Evolutionary conservation across 1,140 invertebrate species (phyloP).

Genomic region (Ectropis grisescens): DNA sequence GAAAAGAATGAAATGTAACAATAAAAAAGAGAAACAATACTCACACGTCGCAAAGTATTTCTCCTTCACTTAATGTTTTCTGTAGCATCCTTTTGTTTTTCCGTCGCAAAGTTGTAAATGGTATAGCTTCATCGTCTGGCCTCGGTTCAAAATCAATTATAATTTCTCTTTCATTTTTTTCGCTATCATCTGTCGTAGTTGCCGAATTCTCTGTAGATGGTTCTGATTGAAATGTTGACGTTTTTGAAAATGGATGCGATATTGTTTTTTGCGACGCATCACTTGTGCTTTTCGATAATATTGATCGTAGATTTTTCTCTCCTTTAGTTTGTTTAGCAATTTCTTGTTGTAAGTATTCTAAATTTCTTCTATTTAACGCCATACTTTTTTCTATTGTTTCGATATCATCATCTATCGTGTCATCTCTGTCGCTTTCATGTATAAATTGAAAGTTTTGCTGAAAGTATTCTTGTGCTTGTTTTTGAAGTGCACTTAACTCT

Average conservation of each 20-base stretch:
- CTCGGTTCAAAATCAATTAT: slow-evolving; percentile 89
- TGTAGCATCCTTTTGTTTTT: slow-evolving; percentile 75
- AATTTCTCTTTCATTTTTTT: slow-evolving; percentile 82
- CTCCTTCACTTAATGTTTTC: slow-evolving; percentile 85
- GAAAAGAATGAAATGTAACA: no score
- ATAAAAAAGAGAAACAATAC: slow-evolving; percentile 9
- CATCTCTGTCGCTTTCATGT: slow-evolving; percentile 66
- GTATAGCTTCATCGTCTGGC: slow-evolving; percentile 72
- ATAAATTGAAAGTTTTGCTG: slow-evolving; percentile 70
- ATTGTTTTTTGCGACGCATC: slow-evolving; percentile 57
- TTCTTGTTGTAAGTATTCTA: slow-evolving; percentile 67
- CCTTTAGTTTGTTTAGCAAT: slow-evolving; percentile 62
- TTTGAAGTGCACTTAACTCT: slow-evolving; percentile 51
- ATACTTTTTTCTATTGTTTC: slow-evolving; percentile 67
- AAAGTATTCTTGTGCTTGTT: slow-evolving; percentile 66
- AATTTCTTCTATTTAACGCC: slow-evolving; percentile 63
- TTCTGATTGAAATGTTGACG: slow-evolving; percentile 66
- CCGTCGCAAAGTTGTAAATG: slow-evolving; percentile 64
- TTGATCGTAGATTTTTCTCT: slow-evolving; percentile 49
- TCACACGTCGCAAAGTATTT: slow-evolving; percentile 79
- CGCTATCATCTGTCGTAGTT: slow-evolving; percentile 70
- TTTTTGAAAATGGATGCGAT: slow-evolving; percentile 60
- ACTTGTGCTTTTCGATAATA: slow-evolving; percentile 56
- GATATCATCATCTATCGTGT: slow-evolving; percentile 67
- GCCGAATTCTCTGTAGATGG: slow-evolving; percentile 63